phyloP scores from a whole-genome alignment of 2,888 invertebrate species.

The Fragum whitleyi region DNA sequence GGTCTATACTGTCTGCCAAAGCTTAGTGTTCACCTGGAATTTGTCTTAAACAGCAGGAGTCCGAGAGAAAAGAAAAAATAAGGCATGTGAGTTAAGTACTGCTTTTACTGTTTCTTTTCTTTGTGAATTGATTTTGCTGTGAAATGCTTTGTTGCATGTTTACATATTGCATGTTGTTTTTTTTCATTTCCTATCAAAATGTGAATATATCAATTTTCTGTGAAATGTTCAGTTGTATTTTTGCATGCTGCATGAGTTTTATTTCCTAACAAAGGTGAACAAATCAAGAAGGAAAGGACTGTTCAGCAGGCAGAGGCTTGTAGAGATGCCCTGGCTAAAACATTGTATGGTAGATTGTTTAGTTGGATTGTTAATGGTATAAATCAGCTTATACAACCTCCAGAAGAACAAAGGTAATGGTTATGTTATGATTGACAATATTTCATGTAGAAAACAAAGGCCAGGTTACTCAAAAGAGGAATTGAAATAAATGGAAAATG shows the following conservation, averaged over 20 bases:
- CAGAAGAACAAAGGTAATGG: slow-evolving; percentile 48
- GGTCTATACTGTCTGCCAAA: too few species aligned
- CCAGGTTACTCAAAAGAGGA: too few species aligned
- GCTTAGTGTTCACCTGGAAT: too few species aligned
- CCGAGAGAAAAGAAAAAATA: too few species aligned
- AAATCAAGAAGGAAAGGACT: slow-evolving; percentile 75
- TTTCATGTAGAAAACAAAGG: too few species aligned
- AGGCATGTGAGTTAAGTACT: too few species aligned
- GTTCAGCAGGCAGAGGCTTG: slow-evolving; percentile 78
- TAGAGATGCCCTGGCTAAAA: slow-evolving; percentile 82
- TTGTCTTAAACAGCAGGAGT: too few species aligned
- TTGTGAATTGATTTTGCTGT: too few species aligned
- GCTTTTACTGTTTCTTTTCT: too few species aligned
- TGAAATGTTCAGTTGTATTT: too few species aligned
- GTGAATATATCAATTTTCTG: slow-evolving; percentile 77
- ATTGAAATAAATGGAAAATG: too few species aligned
- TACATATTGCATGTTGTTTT: slow-evolving; percentile 24
- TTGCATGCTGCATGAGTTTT: slow-evolving; percentile 26
- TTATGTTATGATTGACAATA: too few species aligned
- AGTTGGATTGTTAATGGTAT: slow-evolving; percentile 84
- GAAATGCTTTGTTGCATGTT: slow-evolving; percentile 4
- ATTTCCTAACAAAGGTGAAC: slow-evolving; percentile 69
- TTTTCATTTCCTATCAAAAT: slow-evolving; percentile 46
- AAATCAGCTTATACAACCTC: slow-evolving; percentile 80
- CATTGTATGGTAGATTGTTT: slow-evolving; percentile 82